phyloP scores from a whole-genome alignment of 2,888 invertebrate species.

The Zaprionus obscuricornis region DNA sequence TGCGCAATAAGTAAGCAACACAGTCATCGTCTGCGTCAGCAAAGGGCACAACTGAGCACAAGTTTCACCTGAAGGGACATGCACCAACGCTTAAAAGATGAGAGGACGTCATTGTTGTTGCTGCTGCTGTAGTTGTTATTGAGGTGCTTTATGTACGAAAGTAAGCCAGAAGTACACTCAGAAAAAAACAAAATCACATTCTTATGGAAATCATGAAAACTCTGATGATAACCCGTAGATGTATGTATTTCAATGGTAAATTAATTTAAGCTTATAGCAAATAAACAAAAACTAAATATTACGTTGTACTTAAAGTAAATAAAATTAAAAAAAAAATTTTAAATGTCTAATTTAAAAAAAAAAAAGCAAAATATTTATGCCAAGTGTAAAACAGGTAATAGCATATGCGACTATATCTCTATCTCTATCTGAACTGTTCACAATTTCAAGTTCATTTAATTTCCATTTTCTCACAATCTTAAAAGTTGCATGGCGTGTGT shows the following conservation, averaged over 20 bases:
- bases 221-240: too few species aligned
- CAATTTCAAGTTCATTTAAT: constrained; percentile 72
- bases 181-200: too few species aligned
- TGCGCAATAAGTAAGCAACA: constrained; percentile 5
- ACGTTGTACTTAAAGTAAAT: too few species aligned
- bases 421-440: constrained; percentile 35
- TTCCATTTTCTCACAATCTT: constrained; percentile 60
- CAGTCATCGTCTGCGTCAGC: constrained; percentile 1
- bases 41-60: constrained; percentile 1
- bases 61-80: background rate
- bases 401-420: constrained; percentile 6
- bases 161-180: too few species aligned
- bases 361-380: too few species aligned
- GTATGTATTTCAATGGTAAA: too few species aligned
- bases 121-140: too few species aligned
- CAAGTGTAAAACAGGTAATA: background rate
- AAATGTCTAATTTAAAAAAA: too few species aligned
- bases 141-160: too few species aligned
- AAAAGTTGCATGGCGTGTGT: constrained; percentile 31
- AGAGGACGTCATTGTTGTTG: constrained; percentile 6
- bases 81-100: constrained; percentile 22
- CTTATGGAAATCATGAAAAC: too few species aligned
- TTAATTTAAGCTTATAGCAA: too few species aligned
- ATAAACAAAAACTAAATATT: too few species aligned
- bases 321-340: background rate